Conservation (phyloP, 2,797 vertebrate species). For the Myotis planiceps region DNA sequence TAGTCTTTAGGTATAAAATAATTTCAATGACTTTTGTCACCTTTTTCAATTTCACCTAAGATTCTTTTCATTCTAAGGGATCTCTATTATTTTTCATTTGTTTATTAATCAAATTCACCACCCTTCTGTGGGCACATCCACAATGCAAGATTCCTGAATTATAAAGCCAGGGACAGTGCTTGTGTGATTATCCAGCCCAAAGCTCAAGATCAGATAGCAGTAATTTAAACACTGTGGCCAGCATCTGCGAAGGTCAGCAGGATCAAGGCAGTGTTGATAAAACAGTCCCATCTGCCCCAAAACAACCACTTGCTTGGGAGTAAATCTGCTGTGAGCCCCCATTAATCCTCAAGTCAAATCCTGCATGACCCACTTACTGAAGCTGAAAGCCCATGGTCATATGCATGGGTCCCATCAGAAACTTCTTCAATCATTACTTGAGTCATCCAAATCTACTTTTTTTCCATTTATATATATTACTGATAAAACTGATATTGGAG, state of each 20-base stretch:
- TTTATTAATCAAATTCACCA: background rate
- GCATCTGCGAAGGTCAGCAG: background rate
- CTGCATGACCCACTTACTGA: background rate
- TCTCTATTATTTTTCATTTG: background rate
- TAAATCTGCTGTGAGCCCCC: background rate
- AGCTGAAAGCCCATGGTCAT: background rate
- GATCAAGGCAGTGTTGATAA: background rate
- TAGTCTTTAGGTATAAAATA: background rate
- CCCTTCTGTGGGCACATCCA: background rate
- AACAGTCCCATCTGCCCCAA: background rate
- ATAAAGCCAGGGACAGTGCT: background rate
- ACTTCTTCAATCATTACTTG: background rate
- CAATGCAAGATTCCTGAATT: background rate
- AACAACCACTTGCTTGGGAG: background rate
- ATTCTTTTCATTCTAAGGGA: background rate
- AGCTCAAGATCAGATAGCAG: background rate
- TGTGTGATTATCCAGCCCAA: background rate
- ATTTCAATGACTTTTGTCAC: background rate
- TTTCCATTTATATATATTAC: background rate
- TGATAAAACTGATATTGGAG: background rate
- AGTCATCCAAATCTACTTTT: background rate
- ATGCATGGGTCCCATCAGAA: background rate
- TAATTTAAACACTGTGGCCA: background rate
- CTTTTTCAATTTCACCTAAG: background rate
- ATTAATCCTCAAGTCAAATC: background rate